Evolutionary conservation across 2,797 vertebrate genomes (phyloP).

Genomic region (Eulemur mongoz): DNA sequence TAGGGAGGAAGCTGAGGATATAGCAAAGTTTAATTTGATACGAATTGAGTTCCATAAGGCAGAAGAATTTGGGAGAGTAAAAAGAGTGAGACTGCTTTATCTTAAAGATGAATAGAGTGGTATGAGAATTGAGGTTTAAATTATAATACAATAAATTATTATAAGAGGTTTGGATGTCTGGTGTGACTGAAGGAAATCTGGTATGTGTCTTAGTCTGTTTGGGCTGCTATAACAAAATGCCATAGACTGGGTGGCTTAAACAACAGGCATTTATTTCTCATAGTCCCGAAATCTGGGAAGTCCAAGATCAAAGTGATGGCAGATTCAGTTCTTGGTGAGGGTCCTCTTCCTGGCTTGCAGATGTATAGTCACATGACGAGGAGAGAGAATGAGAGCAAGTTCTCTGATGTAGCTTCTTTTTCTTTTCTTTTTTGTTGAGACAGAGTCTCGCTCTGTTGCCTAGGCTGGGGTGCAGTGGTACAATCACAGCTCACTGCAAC

Average conservation of each 20-base stretch:
- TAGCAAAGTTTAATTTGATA: neutral
- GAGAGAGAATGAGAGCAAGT: neutral
- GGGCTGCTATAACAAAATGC: neutral
- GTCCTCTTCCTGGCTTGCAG: neutral
- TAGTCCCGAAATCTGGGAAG: neutral
- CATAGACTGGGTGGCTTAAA: neutral
- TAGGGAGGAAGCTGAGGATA: neutral
- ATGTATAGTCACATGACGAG: neutral
- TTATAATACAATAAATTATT: neutral
- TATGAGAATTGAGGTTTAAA: neutral
- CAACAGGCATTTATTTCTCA: neutral
- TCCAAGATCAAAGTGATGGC: neutral
- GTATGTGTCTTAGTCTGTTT: neutral
- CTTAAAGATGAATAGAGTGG: conserved; percentile 7
- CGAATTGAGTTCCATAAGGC: neutral
- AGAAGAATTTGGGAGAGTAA: neutral
- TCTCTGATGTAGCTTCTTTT: neutral
- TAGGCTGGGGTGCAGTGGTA: neutral
- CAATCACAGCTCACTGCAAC: neutral
- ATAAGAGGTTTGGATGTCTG: neutral
- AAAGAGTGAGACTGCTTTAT: neutral
- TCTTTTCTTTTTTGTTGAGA: neutral
- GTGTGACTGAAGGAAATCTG: neutral
- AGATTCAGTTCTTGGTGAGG: neutral
- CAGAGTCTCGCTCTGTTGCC: neutral